Conservation (phyloP, 1,140 invertebrate genomes). For the Brachionus asplanchnoidis region DNA sequence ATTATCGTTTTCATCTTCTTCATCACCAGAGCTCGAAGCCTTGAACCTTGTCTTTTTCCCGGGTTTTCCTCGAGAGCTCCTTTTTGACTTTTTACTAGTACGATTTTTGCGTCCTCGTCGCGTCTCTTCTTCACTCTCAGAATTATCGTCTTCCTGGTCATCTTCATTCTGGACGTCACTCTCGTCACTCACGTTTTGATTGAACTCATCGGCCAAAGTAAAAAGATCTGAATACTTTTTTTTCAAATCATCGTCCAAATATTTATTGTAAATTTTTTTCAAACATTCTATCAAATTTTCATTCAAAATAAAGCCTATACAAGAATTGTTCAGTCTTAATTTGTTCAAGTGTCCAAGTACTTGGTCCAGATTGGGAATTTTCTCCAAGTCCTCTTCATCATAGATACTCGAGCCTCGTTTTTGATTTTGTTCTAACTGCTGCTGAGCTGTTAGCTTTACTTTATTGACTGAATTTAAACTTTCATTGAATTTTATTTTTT, state of each 20-base stretch:
- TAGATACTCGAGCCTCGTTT: neutral
- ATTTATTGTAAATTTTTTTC: conserved; percentile 34
- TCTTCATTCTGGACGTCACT: conserved; percentile 6
- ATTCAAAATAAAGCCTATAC: conserved; percentile 3
- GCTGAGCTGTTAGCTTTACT: conserved; percentile 21
- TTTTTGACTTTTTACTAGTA: neutral
- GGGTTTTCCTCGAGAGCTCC: neutral
- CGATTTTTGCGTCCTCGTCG: neutral
- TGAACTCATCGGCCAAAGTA: conserved; percentile 30
- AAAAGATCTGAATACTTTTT: conserved; percentile 37
- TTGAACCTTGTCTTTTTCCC: neutral
- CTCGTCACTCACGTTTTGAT: neutral
- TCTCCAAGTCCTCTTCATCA: conserved; percentile 25
- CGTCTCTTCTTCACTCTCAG: conserved; percentile 25
- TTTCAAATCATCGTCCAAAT: conserved; percentile 38
- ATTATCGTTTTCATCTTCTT: neutral
- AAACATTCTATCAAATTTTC: neutral
- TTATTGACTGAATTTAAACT: conserved; percentile 10
- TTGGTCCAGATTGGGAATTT: conserved; percentile 31
- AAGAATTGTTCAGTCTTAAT: neutral
- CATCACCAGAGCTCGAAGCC: neutral
- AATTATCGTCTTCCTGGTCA: conserved; percentile 2
- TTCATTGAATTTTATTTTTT: conserved; percentile 22
- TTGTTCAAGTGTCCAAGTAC: conserved; percentile 18
- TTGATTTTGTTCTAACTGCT: conserved; percentile 30